A percentile compares a stretch with the other conserved stretches of the same genome.
Conservation (phyloP, 1,140 invertebrate genomes). For the Cepaea nemoralis region DNA sequence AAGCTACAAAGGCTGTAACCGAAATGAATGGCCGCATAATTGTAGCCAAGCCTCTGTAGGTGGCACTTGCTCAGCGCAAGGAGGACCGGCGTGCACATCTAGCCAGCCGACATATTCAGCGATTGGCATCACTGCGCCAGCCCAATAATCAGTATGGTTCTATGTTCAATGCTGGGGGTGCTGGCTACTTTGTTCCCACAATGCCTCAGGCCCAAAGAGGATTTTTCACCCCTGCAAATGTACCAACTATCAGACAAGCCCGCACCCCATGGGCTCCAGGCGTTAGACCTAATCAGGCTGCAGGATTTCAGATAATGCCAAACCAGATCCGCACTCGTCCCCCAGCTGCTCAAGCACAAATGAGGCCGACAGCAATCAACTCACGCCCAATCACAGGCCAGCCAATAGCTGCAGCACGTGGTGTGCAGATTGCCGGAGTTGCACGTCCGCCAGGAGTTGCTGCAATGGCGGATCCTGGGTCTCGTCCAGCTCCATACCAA, state of each 20-base stretch:
- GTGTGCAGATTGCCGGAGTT: constrained; percentile 69
- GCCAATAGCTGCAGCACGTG: constrained; percentile 73
- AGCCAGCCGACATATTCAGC: constrained; percentile 88
- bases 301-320: constrained; percentile 73
- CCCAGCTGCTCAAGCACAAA: constrained; percentile 73
- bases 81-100: constrained; percentile 98
- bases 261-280: constrained; percentile 20
- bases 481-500: constrained; percentile 16
- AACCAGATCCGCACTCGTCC: constrained; percentile 68
- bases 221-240: constrained; percentile 83
- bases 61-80: constrained; percentile 97
- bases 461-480: constrained; percentile 35
- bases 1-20: constrained; percentile 98
- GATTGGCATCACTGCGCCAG: constrained; percentile 37
- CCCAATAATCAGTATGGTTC: constrained; percentile 66
- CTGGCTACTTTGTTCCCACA: constrained; percentile 92
- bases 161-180: constrained; percentile 85
- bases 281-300: constrained; percentile 31
- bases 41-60: constrained; percentile 97
- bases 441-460: not conserved
- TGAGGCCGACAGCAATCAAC: constrained; percentile 79
- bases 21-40: constrained; percentile 97
- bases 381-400: constrained; percentile 86
- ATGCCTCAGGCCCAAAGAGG: constrained; percentile 84
- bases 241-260: constrained; percentile 73